Evolutionary conservation across 2,797 vertebrate species (phyloP).

Genomic region (Acanthurus lineatus): DNA sequence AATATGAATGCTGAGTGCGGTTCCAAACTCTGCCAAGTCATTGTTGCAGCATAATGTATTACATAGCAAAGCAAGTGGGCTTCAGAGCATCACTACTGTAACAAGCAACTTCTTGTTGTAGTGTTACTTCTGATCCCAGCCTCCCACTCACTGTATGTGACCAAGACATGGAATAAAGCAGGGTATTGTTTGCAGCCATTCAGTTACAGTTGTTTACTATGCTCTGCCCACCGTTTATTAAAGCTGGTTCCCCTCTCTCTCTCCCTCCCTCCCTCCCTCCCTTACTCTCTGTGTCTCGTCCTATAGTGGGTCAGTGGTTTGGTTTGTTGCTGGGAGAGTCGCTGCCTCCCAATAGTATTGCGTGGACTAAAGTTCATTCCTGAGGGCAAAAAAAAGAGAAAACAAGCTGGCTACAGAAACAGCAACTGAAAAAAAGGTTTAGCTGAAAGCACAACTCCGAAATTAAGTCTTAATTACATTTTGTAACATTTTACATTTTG

Average conservation of each 20-base stretch:
- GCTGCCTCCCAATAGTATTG: conserved; percentile 78
- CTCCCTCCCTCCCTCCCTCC: background rate
- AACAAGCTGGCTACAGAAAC: conserved; percentile 1
- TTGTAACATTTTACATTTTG: background rate
- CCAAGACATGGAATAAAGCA: conserved; percentile 65
- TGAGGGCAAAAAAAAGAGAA: conserved; percentile 60
- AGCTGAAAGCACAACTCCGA: background rate
- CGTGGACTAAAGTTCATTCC: conserved; percentile 76
- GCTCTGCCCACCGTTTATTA: conserved; percentile 39
- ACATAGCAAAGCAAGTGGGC: conserved; percentile 52
- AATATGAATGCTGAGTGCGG: conserved; percentile 23
- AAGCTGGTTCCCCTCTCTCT: conserved; percentile 20
- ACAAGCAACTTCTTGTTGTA: conserved; percentile 56
- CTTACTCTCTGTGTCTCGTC: conserved; percentile 1
- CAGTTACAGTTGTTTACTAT: conserved; percentile 61
- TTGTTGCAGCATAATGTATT: conserved; percentile 64
- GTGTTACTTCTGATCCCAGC: conserved; percentile 48
- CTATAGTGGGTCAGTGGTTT: conserved; percentile 62
- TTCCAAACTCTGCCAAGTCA: conserved; percentile 57
- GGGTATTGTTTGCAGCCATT: conserved; percentile 69
- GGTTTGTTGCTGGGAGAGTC: conserved; percentile 74
- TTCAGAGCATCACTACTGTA: conserved; percentile 35
- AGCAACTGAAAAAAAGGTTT: background rate
- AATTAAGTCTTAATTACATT: background rate
- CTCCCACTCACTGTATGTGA: conserved; percentile 57